phyloP scores from a whole-genome alignment of 2,888 invertebrate species.

The Horisme vitalbata region DNA sequence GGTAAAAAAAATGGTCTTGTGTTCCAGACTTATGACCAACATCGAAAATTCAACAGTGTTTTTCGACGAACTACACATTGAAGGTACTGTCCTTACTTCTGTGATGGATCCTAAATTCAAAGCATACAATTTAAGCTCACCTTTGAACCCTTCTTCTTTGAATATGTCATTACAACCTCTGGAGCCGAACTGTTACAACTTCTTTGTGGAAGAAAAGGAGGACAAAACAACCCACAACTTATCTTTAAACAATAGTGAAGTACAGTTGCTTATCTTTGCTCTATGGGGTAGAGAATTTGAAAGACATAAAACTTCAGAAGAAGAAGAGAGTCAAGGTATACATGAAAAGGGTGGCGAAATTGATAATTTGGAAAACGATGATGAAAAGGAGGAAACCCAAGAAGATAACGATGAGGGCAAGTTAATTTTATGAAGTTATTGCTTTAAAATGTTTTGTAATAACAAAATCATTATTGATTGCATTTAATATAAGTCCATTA shows the following conservation, averaged over 20 bases:
- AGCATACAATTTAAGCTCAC: not conserved
- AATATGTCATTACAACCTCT: conserved; percentile 7
- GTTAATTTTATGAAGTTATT: not conserved
- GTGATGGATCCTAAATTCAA: not conserved
- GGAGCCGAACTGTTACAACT: conserved; percentile 1
- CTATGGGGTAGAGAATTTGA: conserved; percentile 7
- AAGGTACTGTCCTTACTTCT: not conserved
- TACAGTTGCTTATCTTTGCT: conserved; percentile 12
- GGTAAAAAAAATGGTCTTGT: not conserved
- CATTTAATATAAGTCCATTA: no score
- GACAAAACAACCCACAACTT: conserved; percentile 1
- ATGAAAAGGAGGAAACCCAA: conserved; percentile 2
- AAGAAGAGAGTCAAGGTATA: not conserved
- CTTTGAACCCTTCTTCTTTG: conserved; percentile 4
- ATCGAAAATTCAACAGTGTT: conserved; percentile 1
- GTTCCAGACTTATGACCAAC: conserved; percentile 1
- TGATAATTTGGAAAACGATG: not conserved
- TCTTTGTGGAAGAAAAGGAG: not conserved
- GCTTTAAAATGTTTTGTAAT: not conserved
- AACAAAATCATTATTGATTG: no score
- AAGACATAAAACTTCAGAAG: not conserved
- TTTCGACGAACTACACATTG: conserved; percentile 13
- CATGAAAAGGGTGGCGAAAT: not conserved
- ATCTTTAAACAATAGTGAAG: not conserved
- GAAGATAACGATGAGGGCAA: conserved; percentile 13